phyloP scores from a whole-genome alignment of 2,888 invertebrate species.

The Drosophila kanekoi region DNA sequence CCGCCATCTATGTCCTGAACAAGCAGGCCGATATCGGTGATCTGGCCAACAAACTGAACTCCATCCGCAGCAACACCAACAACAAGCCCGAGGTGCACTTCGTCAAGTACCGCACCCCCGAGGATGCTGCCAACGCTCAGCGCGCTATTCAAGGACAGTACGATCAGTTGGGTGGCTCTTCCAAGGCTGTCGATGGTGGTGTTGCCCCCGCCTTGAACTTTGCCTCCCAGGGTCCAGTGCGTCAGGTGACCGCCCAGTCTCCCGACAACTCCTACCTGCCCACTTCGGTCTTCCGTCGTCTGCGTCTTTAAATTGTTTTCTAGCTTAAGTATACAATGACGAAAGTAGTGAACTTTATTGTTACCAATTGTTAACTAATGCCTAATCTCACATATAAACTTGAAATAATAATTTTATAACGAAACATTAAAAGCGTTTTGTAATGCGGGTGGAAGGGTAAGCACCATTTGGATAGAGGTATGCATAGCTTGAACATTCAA shows the following conservation, averaged over 20 bases:
- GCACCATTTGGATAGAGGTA: background rate
- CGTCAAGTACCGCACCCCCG: constrained; percentile 82
- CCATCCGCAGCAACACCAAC: constrained; percentile 58
- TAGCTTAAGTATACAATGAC: constrained; percentile 31
- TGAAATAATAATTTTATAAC: constrained; percentile 51
- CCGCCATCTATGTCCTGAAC: constrained; percentile 82
- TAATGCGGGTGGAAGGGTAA: background rate
- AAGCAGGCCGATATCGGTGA: constrained; percentile 78
- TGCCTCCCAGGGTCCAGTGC: constrained; percentile 69
- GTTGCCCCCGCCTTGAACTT: constrained; percentile 77
- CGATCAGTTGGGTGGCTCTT: constrained; percentile 71
- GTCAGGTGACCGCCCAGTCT: constrained; percentile 43
- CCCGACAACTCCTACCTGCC: constrained; percentile 71
- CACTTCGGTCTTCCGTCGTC: constrained; percentile 76
- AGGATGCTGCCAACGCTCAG: constrained; percentile 81
- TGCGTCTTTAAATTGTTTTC: constrained; percentile 51
- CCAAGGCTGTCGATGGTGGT: constrained; percentile 71
- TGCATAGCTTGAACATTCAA: background rate
- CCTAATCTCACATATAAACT: constrained; percentile 41
- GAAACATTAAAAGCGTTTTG: constrained; percentile 13
- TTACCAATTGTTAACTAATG: constrained; percentile 71
- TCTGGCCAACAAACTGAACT: constrained; percentile 68
- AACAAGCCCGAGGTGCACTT: constrained; percentile 82
- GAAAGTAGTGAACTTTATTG: constrained; percentile 31
- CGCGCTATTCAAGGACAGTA: constrained; percentile 77